A percentile compares a stretch with the other conserved stretches of the same genome.
Evolutionary conservation across 2,797 vertebrate species (phyloP).

Genomic region (Eospalax fontanierii): DNA sequence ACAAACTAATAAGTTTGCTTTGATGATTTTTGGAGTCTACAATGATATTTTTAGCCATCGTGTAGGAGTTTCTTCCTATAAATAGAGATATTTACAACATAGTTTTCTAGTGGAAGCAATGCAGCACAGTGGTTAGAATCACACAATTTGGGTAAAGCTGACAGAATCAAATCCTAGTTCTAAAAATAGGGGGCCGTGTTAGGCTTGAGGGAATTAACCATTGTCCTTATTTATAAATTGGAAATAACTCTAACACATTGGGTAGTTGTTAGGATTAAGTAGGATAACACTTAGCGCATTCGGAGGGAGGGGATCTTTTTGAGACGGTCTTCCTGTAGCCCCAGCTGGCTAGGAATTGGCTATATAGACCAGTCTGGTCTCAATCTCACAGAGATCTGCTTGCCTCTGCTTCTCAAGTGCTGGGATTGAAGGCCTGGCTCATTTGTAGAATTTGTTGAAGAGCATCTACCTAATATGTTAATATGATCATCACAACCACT

Average conservation of each 20-base stretch:
- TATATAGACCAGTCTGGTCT: too few relatives aligned
- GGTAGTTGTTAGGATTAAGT: not conserved
- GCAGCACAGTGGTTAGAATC: not conserved
- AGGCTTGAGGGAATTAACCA: not conserved
- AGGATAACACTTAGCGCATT: not conserved
- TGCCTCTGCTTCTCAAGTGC: too few relatives aligned
- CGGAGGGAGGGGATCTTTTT: too few relatives aligned
- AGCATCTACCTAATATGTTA: not conserved
- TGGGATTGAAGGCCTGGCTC: too few relatives aligned
- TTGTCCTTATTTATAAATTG: slow-evolving; percentile 40
- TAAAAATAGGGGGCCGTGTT: not conserved
- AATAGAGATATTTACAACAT: not conserved
- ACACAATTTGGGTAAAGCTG: not conserved
- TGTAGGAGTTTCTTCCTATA: not conserved
- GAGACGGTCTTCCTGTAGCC: too few relatives aligned
- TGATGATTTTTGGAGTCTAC: not conserved
- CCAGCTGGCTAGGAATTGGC: too few relatives aligned
- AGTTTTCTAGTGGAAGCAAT: not conserved
- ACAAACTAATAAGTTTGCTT: not conserved
- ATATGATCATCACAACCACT: not conserved
- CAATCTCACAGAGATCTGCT: too few relatives aligned
- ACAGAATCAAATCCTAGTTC: not conserved
- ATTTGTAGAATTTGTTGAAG: not conserved
- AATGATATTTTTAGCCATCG: not conserved
- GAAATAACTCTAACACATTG: not conserved